Evolutionary conservation across 2,797 vertebrate genomes (phyloP).

Genomic region (Schizopygopsis pylzovi): DNA sequence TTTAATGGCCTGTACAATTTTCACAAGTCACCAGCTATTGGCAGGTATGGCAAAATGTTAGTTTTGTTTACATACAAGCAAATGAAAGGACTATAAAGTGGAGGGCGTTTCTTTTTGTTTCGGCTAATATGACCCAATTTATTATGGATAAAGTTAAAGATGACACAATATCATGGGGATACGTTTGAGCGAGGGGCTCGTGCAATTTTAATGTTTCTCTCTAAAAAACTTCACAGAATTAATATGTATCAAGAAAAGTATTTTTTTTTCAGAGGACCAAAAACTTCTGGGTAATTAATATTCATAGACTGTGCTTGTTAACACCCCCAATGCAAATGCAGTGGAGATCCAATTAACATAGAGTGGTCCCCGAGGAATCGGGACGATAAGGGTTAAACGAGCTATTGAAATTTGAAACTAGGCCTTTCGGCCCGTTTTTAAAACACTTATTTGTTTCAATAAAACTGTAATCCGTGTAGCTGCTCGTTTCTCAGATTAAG

Average conservation of each 20-base stretch:
- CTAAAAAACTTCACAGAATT: slow-evolving; percentile 91
- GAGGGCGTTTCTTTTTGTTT: slow-evolving; percentile 66
- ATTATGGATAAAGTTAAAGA: slow-evolving; percentile 79
- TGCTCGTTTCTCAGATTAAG: slow-evolving; percentile 63
- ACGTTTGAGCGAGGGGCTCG: slow-evolving; percentile 77
- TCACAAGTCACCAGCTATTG: neutral
- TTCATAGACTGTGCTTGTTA: slow-evolving; percentile 92
- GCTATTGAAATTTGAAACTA: slow-evolving; percentile 82
- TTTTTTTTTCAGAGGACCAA: slow-evolving; percentile 78
- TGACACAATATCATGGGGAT: slow-evolving; percentile 77
- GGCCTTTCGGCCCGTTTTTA: slow-evolving; percentile 73
- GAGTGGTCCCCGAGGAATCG: slow-evolving; percentile 84
- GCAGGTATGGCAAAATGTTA: neutral
- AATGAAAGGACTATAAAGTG: slow-evolving; percentile 71
- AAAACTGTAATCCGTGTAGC: slow-evolving; percentile 72
- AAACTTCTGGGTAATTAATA: slow-evolving; percentile 93
- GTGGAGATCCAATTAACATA: slow-evolving; percentile 84
- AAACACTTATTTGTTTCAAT: slow-evolving; percentile 83
- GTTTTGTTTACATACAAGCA: slow-evolving; percentile 23
- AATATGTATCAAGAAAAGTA: slow-evolving; percentile 87
- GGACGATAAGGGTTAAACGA: slow-evolving; percentile 87
- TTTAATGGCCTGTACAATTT: neutral
- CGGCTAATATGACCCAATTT: slow-evolving; percentile 79
- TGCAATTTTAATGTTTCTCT: slow-evolving; percentile 84
- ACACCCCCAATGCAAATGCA: slow-evolving; percentile 86